These are phyloP conservation scores for Notodonta dromedarius DNA, from an alignment of 2,888 invertebrate species.

Conservation along the genomic window DNA sequence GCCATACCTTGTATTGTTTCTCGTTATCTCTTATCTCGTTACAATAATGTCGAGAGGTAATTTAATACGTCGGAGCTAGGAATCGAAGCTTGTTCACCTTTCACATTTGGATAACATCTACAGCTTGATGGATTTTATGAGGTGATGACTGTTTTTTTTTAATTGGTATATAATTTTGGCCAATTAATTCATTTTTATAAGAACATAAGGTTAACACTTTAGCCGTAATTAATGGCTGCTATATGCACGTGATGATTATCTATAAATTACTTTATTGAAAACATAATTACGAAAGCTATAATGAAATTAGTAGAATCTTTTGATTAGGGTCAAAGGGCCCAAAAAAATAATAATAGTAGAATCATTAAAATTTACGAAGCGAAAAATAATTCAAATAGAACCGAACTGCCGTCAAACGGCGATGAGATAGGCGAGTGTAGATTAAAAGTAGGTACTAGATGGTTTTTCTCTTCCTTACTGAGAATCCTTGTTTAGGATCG, in stretches of 20 bases:
- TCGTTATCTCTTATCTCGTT: slow-evolving; percentile 13
- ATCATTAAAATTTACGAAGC: no score
- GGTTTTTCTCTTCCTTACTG: no score
- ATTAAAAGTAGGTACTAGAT: no score
- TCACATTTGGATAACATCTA: slow-evolving; percentile 26
- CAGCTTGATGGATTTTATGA: slow-evolving; percentile 24
- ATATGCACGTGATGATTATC: neutral
- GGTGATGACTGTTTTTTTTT: slow-evolving; percentile 24
- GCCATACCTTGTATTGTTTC: slow-evolving; percentile 14
- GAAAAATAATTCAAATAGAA: no score
- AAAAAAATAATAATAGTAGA: no score
- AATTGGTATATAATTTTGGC: slow-evolving; percentile 17
- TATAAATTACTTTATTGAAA: neutral
- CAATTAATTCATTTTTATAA: slow-evolving; percentile 19
- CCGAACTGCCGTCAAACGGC: no score
- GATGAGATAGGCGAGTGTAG: no score
- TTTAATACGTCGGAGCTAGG: slow-evolving; percentile 19
- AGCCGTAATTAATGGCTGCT: neutral
- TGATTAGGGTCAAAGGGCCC: no score
- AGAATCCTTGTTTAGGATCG: no score
- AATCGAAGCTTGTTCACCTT: slow-evolving; percentile 27
- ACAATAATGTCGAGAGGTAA: slow-evolving; percentile 8
- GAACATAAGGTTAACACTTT: slow-evolving; percentile 6
- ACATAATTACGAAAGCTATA: neutral
- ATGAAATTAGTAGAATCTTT: no score